These are phyloP conservation scores for Australoheros scitulus DNA, from an alignment of 2,113 vertebrate genomes.

Conservation along the genomic window DNA sequence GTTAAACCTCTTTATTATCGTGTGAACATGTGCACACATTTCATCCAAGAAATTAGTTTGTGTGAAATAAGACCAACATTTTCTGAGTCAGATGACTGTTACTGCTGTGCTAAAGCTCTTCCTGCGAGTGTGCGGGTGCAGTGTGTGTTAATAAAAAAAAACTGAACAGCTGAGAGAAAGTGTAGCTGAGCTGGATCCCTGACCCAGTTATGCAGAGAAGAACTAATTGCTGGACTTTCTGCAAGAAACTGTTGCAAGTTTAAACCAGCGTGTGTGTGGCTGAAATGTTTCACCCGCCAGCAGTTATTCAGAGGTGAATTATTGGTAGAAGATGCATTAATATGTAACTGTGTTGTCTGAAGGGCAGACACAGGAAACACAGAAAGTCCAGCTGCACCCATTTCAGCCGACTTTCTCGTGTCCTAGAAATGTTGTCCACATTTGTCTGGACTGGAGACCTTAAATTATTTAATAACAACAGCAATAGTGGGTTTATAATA, in stretches of 20 bases:
- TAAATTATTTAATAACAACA: background rate
- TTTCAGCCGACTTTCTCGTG: background rate
- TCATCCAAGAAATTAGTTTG: conserved; percentile 11
- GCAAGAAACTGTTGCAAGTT: background rate
- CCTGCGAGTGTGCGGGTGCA: conserved; percentile 19
- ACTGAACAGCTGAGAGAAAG: conserved; percentile 53
- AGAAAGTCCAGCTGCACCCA: background rate
- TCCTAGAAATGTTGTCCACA: background rate
- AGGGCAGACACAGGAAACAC: conserved; percentile 17
- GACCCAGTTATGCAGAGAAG: conserved; percentile 51
- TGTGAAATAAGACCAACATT: conserved; percentile 14
- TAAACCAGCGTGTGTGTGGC: background rate
- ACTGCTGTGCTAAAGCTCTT: conserved; percentile 24
- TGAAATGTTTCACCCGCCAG: background rate
- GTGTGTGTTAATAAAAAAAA: conserved; percentile 13
- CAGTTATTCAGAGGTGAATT: conserved; percentile 54
- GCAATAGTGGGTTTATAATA: background rate
- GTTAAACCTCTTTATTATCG: background rate
- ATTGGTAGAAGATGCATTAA: conserved; percentile 69
- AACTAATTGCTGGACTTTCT: conserved; percentile 21
- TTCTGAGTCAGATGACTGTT: conserved; percentile 61
- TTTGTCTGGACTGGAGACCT: background rate
- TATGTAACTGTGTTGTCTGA: conserved; percentile 54
- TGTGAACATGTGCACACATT: background rate
- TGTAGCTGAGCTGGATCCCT: conserved; percentile 32